Evolutionary conservation across 1,140 invertebrate genomes (phyloP), one percentile per base, ranked within the genome.

Genomic region (Brachionus asplanchnoidis): DNA sequence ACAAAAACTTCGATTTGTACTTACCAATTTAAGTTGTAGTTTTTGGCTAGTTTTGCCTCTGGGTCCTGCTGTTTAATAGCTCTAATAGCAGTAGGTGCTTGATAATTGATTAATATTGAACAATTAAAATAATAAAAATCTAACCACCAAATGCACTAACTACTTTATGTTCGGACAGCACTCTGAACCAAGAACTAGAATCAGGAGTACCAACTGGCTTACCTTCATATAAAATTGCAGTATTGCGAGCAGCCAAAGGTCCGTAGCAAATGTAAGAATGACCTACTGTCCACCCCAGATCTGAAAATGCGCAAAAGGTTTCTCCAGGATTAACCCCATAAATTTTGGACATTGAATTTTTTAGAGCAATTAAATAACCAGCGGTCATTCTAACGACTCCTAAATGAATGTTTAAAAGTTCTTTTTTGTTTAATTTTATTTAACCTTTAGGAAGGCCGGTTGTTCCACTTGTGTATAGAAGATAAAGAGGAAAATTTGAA

Each of bases 221-320:
- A 1, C 96, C 96, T 88, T 98, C 96, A 89, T 95, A 97, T 90
- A 98, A 92, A 1, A 98, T 91, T 85, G 94, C 94, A 0, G 95
- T 96, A 42, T 93, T 91, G 1, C 95, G 93, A 85, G 93, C 93
- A 0, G 95, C 88, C 0, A 97, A 90, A 0, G 96, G 95, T 2
- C 93, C 95, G 86, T 97, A 97, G 88, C 94, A 95, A 80, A 97
- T 97, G 87, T 96, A 97, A 0, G 95, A 95, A 88, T 96, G 95
- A 2, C 95, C 95, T 14, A 84, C 44, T 1, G 46, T 50, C 96
- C 95, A 97, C 1, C 95, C 95, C 84, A 95, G 91, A 88, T 96
- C 95, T 70, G 91, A 91, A 0, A 95, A 95, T 0, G 95, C 95
- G 32, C 93, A 93, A 95, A 95, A 98, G 4, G 94, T 87, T 56